phyloP scores from a whole-genome alignment of 2,113 vertebrate species.

The Vanacampus margaritifer region DNA sequence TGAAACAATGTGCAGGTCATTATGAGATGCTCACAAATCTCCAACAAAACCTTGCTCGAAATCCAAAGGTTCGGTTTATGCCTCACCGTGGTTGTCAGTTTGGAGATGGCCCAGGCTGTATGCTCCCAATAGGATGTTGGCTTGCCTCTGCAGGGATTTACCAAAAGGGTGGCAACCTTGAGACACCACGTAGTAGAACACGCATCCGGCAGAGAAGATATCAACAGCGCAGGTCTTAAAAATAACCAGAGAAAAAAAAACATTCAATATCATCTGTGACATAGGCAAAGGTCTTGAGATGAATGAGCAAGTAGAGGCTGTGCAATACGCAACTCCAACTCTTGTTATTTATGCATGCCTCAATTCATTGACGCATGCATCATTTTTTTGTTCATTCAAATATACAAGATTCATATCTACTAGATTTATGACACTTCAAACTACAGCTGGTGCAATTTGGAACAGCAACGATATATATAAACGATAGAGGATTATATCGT shows the following conservation, averaged over 20 bases:
- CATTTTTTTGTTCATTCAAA: too few relatives aligned
- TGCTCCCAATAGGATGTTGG: constrained; percentile 88
- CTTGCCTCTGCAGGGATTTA: constrained; percentile 94
- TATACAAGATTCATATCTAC: too few relatives aligned
- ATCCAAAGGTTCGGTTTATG: too few relatives aligned
- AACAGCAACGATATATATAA: too few relatives aligned
- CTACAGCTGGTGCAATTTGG: too few relatives aligned
- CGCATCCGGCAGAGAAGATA: constrained; percentile 96
- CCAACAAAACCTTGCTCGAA: not conserved
- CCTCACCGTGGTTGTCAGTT: constrained; percentile 82
- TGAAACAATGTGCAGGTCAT: constrained; percentile 5
- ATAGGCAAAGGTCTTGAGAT: too few relatives aligned
- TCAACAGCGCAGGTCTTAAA: constrained; percentile 92
- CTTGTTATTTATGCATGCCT: too few relatives aligned
- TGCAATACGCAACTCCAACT: too few relatives aligned
- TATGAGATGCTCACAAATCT: not conserved
- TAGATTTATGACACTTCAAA: too few relatives aligned
- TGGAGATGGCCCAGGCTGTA: constrained; percentile 82
- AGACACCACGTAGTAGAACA: constrained; percentile 94
- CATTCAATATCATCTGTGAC: not conserved
- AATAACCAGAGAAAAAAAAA: not conserved
- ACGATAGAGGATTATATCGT: too few relatives aligned
- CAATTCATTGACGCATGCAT: too few relatives aligned
- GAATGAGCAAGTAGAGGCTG: too few relatives aligned
- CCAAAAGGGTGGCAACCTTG: constrained; percentile 92